phyloP scores from a whole-genome alignment of 1,140 invertebrate genomes.

The Euura saliciscinereae region DNA sequence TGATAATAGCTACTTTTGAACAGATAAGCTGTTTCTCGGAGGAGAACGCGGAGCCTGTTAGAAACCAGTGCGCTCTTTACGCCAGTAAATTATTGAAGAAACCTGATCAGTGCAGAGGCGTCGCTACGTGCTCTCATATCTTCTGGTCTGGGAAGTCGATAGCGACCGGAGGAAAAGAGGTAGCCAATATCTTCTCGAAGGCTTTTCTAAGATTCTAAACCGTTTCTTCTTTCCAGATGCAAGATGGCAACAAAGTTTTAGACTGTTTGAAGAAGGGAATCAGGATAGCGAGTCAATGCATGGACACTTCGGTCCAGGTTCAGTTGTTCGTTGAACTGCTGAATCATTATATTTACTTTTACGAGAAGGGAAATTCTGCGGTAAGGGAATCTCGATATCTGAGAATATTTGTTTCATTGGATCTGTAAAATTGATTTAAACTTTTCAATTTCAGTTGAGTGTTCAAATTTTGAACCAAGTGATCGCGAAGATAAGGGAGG shows the following conservation, averaged over 20 bases:
- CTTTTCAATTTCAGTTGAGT: conserved; percentile 60
- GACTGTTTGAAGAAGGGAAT: conserved; percentile 97
- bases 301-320: conserved; percentile 96
- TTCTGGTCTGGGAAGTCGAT: conserved; percentile 93
- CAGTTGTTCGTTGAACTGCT: conserved; percentile 94
- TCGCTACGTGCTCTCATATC: conserved; percentile 90
- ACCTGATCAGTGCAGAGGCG: conserved; percentile 94
- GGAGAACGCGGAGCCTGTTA: conserved; percentile 96
- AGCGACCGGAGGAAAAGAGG: conserved; percentile 71
- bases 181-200: conserved; percentile 37
- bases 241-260: conserved; percentile 88
- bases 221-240: conserved; percentile 66
- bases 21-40: conserved; percentile 93
- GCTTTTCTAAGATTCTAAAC: background rate
- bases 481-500: conserved; percentile 90
- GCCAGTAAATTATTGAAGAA: conserved; percentile 97
- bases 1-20: conserved; percentile 95
- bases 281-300: conserved; percentile 94
- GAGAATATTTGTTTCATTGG: background rate
- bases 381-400: conserved; percentile 48
- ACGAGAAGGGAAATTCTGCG: conserved; percentile 87
- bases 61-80: conserved; percentile 92
- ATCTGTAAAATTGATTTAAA: conserved; percentile 6
- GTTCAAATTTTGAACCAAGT: conserved; percentile 83
- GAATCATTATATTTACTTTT: conserved; percentile 94